A percentile compares a stretch with the other conserved stretches of the same genome.
Conservation (phyloP, 2,797 vertebrate species). For the Amniataba percoides region DNA sequence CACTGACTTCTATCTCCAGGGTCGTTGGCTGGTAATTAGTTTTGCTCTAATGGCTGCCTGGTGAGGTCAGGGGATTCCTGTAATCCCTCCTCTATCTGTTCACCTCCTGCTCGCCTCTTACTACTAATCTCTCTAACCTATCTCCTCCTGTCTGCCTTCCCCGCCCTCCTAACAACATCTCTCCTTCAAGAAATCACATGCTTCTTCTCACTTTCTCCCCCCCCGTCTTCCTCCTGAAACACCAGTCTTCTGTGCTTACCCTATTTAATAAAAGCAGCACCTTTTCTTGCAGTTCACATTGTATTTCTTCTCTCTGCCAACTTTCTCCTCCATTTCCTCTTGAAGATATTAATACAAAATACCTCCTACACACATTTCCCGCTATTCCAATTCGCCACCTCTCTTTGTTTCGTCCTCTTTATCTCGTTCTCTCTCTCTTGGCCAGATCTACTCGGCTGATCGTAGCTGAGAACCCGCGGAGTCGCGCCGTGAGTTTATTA, state of each 20-base stretch:
- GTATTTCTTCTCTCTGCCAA: slow-evolving; percentile 24
- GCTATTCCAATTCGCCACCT: slow-evolving; percentile 24
- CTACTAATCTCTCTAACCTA: slow-evolving; percentile 75
- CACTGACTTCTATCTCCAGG: slow-evolving; percentile 72
- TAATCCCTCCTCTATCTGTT: slow-evolving; percentile 78
- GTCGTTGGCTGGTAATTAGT: slow-evolving; percentile 79
- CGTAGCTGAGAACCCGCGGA: slow-evolving; percentile 56
- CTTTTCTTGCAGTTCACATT: background rate
- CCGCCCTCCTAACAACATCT: slow-evolving; percentile 48
- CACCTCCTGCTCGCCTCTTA: slow-evolving; percentile 74
- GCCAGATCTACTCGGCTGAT: slow-evolving; percentile 45
- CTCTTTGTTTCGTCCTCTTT: slow-evolving; percentile 34
- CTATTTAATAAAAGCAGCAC: slow-evolving; percentile 11
- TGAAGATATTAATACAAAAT: slow-evolving; percentile 26
- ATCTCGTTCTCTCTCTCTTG: slow-evolving; percentile 31
- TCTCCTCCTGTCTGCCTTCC: slow-evolving; percentile 58
- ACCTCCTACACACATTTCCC: slow-evolving; percentile 48
- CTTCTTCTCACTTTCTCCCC: slow-evolving; percentile 10
- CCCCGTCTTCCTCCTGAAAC: background rate
- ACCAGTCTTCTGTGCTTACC: slow-evolving; percentile 11
- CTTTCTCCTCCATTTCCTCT: slow-evolving; percentile 8
- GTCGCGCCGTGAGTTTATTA: slow-evolving; percentile 60
- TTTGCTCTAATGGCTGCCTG: slow-evolving; percentile 80
- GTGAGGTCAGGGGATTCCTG: slow-evolving; percentile 78
- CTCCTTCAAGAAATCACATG: slow-evolving; percentile 62